phyloP scores from a whole-genome alignment of 53 echinoderm and acorn worm genomes.

The Zoroaster sp. region DNA sequence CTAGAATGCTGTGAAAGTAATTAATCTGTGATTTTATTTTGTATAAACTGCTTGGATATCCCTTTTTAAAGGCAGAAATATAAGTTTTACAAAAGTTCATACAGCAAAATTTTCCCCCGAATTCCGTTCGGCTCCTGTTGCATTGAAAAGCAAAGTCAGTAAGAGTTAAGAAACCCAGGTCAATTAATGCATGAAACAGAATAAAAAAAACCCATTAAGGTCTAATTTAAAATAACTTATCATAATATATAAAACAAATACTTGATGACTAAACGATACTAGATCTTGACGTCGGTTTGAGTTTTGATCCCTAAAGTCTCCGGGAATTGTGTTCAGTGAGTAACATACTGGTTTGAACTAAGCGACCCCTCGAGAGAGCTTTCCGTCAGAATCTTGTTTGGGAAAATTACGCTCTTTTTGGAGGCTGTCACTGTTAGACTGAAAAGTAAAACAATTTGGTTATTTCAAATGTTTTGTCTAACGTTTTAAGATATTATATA shows the following conservation, averaged over 20 bases:
- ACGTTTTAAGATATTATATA: no score
- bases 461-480: neutral
- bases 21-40: no score
- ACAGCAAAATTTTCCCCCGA: no score
- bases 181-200: no score
- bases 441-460: neutral
- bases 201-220: neutral
- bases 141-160: no score
- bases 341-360: constrained; percentile 13
- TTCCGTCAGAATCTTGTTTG: constrained; percentile 26
- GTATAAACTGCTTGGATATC: no score
- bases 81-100: no score
- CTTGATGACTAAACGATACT: neutral
- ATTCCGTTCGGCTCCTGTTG: no score
- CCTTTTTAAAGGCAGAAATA: no score
- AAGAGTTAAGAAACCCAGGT: no score
- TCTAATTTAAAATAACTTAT: neutral
- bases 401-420: constrained; percentile 1
- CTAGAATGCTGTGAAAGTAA: no score
- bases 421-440: constrained; percentile 15
- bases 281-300: neutral
- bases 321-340: neutral
- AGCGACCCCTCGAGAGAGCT: neutral
- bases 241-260: neutral
- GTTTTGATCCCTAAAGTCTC: neutral